These are phyloP conservation scores for Zosterops borbonicus DNA, from an alignment of 2,113 vertebrate species.

Conservation along the genomic window DNA sequence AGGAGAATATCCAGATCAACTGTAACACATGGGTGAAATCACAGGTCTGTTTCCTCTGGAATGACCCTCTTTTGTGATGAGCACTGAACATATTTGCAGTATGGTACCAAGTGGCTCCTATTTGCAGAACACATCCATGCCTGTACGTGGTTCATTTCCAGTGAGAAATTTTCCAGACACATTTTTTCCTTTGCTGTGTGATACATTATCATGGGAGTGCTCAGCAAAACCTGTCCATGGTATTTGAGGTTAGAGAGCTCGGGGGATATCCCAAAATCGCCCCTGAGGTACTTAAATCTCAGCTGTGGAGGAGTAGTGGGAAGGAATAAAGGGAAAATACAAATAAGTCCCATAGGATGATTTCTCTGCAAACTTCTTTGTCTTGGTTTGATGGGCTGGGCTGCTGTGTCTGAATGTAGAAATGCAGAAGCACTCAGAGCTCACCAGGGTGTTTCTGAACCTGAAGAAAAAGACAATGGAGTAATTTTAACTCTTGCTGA, in stretches of 20 bases:
- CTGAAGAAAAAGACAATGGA: background rate
- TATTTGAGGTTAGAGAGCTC: background rate
- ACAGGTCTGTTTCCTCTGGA: background rate
- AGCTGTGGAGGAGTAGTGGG: background rate
- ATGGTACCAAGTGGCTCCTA: background rate
- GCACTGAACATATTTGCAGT: background rate
- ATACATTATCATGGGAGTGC: background rate
- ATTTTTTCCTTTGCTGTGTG: background rate
- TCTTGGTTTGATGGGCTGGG: background rate
- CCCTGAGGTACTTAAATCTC: background rate
- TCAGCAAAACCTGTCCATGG: background rate
- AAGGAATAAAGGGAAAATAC: background rate
- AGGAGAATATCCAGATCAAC: background rate
- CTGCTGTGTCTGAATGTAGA: background rate
- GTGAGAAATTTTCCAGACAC: background rate
- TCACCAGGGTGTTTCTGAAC: background rate
- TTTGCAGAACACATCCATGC: background rate
- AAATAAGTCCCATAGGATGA: background rate
- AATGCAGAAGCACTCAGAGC: background rate
- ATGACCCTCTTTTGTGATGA: background rate
- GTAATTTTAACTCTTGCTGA: background rate
- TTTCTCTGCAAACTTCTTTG: background rate
- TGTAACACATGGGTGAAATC: background rate
- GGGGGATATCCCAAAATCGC: rapidly evolving
- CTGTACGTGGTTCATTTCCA: background rate